Percentiles rank a stretch among this genome's conserved stretches.
Conservation (phyloP, 2,113 vertebrate species). For the Oenanthe oenanthe region DNA sequence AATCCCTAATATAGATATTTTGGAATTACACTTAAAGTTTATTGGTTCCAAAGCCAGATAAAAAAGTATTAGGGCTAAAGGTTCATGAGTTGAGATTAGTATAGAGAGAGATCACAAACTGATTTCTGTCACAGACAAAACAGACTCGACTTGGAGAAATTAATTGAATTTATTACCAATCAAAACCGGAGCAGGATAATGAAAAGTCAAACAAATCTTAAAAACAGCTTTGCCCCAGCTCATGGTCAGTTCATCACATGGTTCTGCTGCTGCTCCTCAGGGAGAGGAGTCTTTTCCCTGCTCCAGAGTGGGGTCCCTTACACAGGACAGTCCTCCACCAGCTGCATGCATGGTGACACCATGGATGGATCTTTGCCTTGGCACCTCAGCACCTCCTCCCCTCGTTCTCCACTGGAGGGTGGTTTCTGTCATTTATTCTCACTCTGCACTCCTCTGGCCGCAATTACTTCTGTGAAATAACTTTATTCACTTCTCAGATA, state of each 20-base stretch:
- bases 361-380: not conserved
- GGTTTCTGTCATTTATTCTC: not conserved
- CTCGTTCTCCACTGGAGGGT: not conserved
- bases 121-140: not conserved
- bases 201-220: not conserved
- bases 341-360: not conserved
- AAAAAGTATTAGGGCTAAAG: not conserved
- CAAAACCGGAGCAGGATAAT: not conserved
- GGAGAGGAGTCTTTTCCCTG: not conserved
- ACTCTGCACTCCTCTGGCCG: not conserved
- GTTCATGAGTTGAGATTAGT: not conserved
- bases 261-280: not conserved
- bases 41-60: not conserved
- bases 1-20: not conserved
- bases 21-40: not conserved
- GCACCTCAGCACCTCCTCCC: not conserved
- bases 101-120: not conserved
- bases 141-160: not conserved
- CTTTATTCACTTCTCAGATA: not conserved
- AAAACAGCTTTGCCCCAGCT: not conserved
- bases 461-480: not conserved
- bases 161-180: not conserved
- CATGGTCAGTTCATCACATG: not conserved
- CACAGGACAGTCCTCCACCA: not conserved
- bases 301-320: not conserved